These are phyloP conservation scores for Leptarthrus brevirostris DNA, from an alignment of 2,888 invertebrate genomes.

Conservation along the genomic window DNA sequence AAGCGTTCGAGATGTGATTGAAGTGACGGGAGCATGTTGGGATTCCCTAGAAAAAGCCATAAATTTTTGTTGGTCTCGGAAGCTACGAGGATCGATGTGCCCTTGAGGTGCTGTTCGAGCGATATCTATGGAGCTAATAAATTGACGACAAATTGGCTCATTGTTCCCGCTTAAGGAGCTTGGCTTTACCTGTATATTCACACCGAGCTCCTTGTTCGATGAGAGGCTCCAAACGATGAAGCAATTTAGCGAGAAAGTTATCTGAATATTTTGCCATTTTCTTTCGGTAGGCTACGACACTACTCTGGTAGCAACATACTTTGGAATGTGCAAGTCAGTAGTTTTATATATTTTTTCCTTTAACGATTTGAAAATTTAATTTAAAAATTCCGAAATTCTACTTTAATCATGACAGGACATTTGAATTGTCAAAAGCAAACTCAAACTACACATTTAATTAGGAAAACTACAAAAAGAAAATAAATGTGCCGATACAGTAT, in stretches of 20 bases:
- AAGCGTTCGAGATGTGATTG: conserved; percentile 32
- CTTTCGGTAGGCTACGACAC: no score
- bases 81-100: not conserved
- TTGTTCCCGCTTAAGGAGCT: conserved; percentile 14
- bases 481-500: conserved; percentile 12
- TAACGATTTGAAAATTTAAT: no score
- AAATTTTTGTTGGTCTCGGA: not conserved
- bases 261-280: no score
- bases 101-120: not conserved
- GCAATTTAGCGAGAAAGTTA: not conserved
- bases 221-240: not conserved
- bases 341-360: no score
- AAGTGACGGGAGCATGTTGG: conserved; percentile 6
- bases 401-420: not conserved
- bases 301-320: no score
- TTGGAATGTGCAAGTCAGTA: no score
- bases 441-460: conserved; percentile 32
- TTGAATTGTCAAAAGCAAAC: conserved; percentile 6
- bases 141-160: conserved; percentile 34
- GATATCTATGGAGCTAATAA: conserved; percentile 14
- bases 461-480: not conserved
- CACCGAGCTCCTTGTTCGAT: not conserved
- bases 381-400: not conserved
- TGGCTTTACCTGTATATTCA: conserved; percentile 8
- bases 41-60: conserved; percentile 25